Conservation (phyloP, 2,113 vertebrate species). For the Apodemus sylvaticus region DNA sequence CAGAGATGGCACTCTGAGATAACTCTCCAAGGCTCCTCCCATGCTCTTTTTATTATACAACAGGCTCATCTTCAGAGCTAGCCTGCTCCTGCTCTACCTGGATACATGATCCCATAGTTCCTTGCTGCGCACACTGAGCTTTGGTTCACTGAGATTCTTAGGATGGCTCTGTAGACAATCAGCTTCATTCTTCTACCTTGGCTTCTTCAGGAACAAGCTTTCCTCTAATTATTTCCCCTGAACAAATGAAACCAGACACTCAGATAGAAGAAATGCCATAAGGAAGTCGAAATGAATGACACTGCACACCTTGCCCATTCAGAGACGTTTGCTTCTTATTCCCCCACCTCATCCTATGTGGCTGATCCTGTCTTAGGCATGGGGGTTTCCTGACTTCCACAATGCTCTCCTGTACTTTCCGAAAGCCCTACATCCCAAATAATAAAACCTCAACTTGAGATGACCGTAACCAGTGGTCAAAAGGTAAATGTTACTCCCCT, state of each 20-base stretch:
- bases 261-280: background rate
- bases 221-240: background rate
- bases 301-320: background rate
- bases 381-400: background rate
- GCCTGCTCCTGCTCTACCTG: background rate
- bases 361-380: background rate
- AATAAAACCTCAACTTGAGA: background rate
- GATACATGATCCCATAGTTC: background rate
- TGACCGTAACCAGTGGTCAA: background rate
- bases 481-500: background rate
- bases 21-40: background rate
- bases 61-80: background rate
- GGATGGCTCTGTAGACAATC: background rate
- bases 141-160: background rate
- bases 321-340: background rate
- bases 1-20: background rate
- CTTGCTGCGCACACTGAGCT: background rate
- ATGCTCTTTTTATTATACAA: background rate
- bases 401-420: background rate
- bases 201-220: constrained; percentile 26
- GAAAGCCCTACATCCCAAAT: background rate
- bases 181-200: background rate
- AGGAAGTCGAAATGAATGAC: background rate
- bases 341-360: background rate
- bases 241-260: background rate